These are phyloP conservation scores for Mesocricetus auratus DNA, from an alignment of 2,113 vertebrate species.

Conservation along the genomic window DNA sequence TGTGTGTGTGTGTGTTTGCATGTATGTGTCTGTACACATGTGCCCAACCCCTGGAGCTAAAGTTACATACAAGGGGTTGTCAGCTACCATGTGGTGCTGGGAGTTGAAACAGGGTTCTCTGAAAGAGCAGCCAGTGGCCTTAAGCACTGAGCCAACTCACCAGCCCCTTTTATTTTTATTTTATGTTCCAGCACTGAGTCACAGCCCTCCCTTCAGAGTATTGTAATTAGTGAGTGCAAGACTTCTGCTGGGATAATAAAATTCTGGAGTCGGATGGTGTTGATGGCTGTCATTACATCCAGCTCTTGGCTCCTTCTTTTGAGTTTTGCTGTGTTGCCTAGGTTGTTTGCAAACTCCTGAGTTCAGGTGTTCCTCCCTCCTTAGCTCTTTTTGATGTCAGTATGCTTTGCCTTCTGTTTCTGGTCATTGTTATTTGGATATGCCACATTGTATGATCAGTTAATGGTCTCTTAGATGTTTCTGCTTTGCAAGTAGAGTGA, in stretches of 20 bases:
- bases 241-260: conserved; percentile 19
- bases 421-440: not conserved
- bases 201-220: not conserved
- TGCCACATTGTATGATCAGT: not conserved
- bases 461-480: not conserved
- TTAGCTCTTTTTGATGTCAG: not conserved
- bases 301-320: not conserved
- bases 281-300: not conserved
- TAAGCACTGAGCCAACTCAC: not conserved
- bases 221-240: not conserved
- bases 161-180: not conserved
- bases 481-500: not conserved
- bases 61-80: too few species aligned
- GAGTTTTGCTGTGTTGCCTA: not conserved
- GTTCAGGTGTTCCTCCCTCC: not conserved
- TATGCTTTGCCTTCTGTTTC: not conserved
- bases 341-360: not conserved
- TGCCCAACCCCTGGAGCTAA: too few species aligned
- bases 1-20: not conserved
- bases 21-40: too few species aligned
- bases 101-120: not conserved
- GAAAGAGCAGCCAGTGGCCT: not conserved
- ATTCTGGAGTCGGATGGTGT: not conserved
- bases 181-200: not conserved
- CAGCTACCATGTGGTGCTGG: not conserved